Evolutionary conservation across 2,888 invertebrate species (phyloP).

Genomic region (Allophyes oxyacanthae): DNA sequence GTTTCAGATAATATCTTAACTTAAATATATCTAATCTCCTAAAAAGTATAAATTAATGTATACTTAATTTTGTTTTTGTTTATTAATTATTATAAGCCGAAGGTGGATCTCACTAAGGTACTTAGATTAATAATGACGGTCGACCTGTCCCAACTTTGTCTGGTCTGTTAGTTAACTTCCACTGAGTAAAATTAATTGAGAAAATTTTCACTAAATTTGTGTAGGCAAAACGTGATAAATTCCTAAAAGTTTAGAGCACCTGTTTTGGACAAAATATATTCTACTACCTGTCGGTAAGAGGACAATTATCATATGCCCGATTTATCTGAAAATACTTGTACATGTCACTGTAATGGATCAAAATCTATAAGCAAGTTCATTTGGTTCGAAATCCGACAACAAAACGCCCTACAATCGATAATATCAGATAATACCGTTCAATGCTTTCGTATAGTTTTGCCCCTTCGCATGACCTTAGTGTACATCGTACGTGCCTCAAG

Average conservation of each 20-base stretch:
- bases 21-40: not conserved
- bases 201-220: conserved; percentile 69
- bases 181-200: conserved; percentile 70
- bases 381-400: conserved; percentile 12
- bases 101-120: conserved; percentile 61
- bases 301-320: conserved; percentile 38
- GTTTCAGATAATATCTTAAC: too few species aligned
- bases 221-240: conserved; percentile 66
- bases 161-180: conserved; percentile 68
- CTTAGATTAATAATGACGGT: conserved; percentile 64
- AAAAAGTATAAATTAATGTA: conserved; percentile 43
- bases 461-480: conserved; percentile 1
- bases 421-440: conserved; percentile 27
- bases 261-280: conserved; percentile 60
- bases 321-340: conserved; percentile 20
- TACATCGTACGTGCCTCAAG: conserved; percentile 12
- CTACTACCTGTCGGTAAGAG: conserved; percentile 35
- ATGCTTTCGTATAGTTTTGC: conserved; percentile 20
- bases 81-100: conserved; percentile 54
- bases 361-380: conserved; percentile 30
- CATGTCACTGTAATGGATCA: conserved; percentile 8
- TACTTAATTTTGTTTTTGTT: conserved; percentile 47
- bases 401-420: conserved; percentile 6
- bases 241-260: conserved; percentile 60
- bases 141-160: conserved; percentile 64